Percentiles rank a stretch among this genome's conserved stretches.
Conservation (phyloP, 2,888 invertebrate species). For the Deroplatys truncata region DNA sequence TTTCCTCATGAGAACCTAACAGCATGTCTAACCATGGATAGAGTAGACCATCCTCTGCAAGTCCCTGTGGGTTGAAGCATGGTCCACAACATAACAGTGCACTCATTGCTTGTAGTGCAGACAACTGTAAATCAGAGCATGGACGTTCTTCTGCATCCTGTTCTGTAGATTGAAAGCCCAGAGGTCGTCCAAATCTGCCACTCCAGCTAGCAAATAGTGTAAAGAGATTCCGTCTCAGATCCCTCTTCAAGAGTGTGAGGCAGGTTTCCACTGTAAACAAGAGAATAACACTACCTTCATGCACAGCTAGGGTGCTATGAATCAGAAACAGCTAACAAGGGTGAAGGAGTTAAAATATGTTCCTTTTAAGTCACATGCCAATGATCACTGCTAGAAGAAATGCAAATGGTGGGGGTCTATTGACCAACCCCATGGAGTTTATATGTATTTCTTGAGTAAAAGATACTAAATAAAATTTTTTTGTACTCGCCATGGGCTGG, state of each 20-base stretch:
- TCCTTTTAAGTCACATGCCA: too few relatives aligned
- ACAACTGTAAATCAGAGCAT: conserved; percentile 54
- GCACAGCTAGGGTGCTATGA: not conserved
- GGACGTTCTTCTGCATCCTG: conserved; percentile 25
- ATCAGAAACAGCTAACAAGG: not conserved
- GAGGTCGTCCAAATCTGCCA: conserved; percentile 74
- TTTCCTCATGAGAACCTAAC: conserved; percentile 81
- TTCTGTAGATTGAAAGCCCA: conserved; percentile 38
- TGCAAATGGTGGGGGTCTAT: too few relatives aligned
- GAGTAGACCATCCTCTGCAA: conserved; percentile 85
- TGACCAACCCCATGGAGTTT: too few relatives aligned
- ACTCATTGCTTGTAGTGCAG: conserved; percentile 80
- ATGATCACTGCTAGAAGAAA: too few relatives aligned
- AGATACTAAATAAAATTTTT: too few relatives aligned
- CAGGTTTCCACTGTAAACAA: conserved; percentile 75
- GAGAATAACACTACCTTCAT: not conserved
- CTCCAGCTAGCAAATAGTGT: conserved; percentile 92
- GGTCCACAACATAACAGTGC: conserved; percentile 93
- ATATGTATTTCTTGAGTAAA: too few relatives aligned
- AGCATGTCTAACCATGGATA: conserved; percentile 93
- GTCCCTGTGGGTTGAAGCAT: conserved; percentile 79
- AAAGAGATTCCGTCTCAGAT: conserved; percentile 82
- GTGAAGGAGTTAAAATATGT: too few relatives aligned
- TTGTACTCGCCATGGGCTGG: too few relatives aligned
- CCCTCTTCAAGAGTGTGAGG: conserved; percentile 78